Evolutionary conservation across 2,888 invertebrate genomes (phyloP).

Genomic region (Hofmannophila pseudospretella): DNA sequence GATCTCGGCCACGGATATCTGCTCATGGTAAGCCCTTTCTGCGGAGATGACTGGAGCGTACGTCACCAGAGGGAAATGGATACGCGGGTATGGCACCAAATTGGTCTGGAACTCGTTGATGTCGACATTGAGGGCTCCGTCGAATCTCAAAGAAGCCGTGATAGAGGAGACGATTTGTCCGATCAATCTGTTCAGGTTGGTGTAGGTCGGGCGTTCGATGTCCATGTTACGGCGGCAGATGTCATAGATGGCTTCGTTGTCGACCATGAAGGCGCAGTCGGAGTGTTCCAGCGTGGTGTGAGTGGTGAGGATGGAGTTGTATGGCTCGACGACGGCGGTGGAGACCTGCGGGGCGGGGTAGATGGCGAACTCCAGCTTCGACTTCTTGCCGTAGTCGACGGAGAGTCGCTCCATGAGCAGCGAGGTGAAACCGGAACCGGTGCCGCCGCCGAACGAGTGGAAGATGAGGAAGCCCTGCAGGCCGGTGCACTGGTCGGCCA

Average conservation of each 20-base stretch:
- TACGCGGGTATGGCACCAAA: conserved; percentile 96
- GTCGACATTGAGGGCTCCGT: conserved; percentile 95
- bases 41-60: conserved; percentile 96
- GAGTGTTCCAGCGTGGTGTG: conserved; percentile 97
- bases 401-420: conserved; percentile 97
- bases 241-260: conserved; percentile 93
- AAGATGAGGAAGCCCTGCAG: conserved; percentile 96
- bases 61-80: conserved; percentile 95
- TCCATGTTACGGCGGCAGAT: conserved; percentile 96
- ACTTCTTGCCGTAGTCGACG: conserved; percentile 97
- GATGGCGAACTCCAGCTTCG: conserved; percentile 96
- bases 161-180: conserved; percentile 96
- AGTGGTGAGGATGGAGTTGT: conserved; percentile 97
- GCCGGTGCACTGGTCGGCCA: conserved; percentile 95
- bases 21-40: conserved; percentile 96
- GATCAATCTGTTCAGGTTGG: conserved; percentile 96
- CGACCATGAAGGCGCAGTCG: conserved; percentile 98
- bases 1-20: conserved; percentile 93
- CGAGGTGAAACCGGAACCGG: conserved; percentile 98
- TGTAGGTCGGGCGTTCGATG: conserved; percentile 97
- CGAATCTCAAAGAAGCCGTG: conserved; percentile 95
- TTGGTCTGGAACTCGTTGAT: conserved; percentile 97
- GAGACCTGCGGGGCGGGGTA: conserved; percentile 96
- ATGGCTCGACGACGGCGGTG: conserved; percentile 96
- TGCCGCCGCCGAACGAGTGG: conserved; percentile 96